A percentile compares a stretch with the other conserved stretches of the same genome.
Evolutionary conservation across 2,888 invertebrate species (phyloP).

Genomic region (Petrophora chlorosata): DNA sequence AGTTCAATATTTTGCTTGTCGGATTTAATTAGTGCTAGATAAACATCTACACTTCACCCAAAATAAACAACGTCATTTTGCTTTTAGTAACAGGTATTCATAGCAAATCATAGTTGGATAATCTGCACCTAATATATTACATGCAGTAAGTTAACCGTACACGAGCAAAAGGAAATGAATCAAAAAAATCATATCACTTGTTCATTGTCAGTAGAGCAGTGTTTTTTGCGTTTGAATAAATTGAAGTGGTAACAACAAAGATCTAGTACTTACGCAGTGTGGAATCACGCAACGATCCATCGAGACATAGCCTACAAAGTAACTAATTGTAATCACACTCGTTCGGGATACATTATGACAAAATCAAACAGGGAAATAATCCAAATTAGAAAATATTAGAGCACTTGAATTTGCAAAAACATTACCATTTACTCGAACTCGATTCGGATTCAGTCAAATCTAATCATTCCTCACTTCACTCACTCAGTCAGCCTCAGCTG

Average conservation of each 20-base stretch:
- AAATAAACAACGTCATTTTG: slow-evolving; percentile 59
- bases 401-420: slow-evolving; percentile 58
- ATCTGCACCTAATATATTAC: too few species aligned
- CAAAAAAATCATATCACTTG: slow-evolving; percentile 28
- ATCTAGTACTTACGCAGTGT: slow-evolving; percentile 69
- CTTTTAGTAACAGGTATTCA: slow-evolving; percentile 15
- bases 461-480: too few species aligned
- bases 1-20: too few species aligned
- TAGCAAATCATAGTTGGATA: slow-evolving; percentile 17
- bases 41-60: slow-evolving; percentile 30
- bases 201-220: slow-evolving; percentile 51
- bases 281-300: slow-evolving; percentile 49
- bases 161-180: not conserved
- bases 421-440: slow-evolving; percentile 69
- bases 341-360: slow-evolving; percentile 11
- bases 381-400: slow-evolving; percentile 18
- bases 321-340: slow-evolving; percentile 22
- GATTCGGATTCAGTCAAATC: slow-evolving; percentile 42
- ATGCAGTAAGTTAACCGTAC: too few species aligned
- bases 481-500: too few species aligned
- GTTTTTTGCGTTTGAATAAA: slow-evolving; percentile 63
- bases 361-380: slow-evolving; percentile 8
- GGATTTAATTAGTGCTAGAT: not conserved
- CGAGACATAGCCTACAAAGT: slow-evolving; percentile 38
- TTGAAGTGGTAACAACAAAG: slow-evolving; percentile 68